Conservation (phyloP, 2,113 vertebrate genomes). For the Pleuronectes platessa region DNA sequence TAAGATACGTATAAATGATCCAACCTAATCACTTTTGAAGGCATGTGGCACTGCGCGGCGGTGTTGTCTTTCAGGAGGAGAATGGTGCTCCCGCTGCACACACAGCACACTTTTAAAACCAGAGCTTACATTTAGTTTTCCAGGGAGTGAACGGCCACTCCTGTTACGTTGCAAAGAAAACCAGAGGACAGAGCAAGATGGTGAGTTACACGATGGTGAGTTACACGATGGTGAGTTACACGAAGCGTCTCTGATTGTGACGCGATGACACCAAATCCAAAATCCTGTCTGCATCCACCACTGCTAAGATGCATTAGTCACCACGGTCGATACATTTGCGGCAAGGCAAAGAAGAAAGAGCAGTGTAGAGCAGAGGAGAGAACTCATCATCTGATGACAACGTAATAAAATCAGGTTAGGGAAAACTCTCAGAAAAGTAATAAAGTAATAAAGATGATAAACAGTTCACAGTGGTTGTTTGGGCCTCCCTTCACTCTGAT, state of each 20-base stretch:
- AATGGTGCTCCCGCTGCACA: background rate
- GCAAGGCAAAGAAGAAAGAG: conserved; percentile 64
- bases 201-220: no score
- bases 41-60: conserved; percentile 25
- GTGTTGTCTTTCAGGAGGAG: conserved; percentile 11
- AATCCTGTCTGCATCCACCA: conserved; percentile 40
- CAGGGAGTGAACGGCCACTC: background rate
- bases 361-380: conserved; percentile 63
- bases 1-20: conserved; percentile 51
- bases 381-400: conserved; percentile 80
- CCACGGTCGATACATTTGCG: conserved; percentile 56
- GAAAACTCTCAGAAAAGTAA: conserved; percentile 79
- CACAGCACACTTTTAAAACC: background rate
- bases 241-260: conserved; percentile 13
- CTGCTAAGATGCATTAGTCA: conserved; percentile 60
- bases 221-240: conserved; percentile 30
- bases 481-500: conserved; percentile 65
- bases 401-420: conserved; percentile 80
- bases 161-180: background rate
- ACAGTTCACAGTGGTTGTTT: conserved; percentile 71
- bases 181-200: conserved; percentile 4
- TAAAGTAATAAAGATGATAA: conserved; percentile 83
- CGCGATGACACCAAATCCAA: conserved; percentile 42
- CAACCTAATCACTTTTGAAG: conserved; percentile 51
- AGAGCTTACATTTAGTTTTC: conserved; percentile 28